Conservation (phyloP, 2,113 vertebrate genomes). For the Oryzias curvinotus region DNA sequence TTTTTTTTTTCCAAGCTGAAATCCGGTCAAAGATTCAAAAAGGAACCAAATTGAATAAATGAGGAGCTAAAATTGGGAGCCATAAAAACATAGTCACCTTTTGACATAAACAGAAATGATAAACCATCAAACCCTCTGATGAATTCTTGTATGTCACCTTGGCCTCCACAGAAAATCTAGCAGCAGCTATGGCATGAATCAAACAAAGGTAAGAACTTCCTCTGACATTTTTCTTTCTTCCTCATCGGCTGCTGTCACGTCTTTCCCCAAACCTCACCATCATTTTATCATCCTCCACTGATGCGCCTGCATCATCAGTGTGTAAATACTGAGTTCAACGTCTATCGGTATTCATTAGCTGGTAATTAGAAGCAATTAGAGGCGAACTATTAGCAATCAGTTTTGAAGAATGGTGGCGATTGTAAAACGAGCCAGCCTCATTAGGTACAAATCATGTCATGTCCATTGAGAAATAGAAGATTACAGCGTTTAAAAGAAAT, state of each 20-base stretch:
- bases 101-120: background rate
- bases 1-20: no score
- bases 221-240: background rate
- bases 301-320: background rate
- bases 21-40: no score
- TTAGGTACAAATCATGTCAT: conserved; percentile 8
- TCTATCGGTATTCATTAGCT: conserved; percentile 11
- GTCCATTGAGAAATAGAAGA: conserved; percentile 12
- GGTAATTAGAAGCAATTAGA: conserved; percentile 14
- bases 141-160: conserved; percentile 10
- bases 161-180: conserved; percentile 35
- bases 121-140: background rate
- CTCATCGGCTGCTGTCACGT: background rate
- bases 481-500: background rate
- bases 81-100: no score
- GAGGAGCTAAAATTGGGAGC: no score
- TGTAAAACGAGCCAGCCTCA: conserved; percentile 10
- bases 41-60: no score
- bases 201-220: conserved; percentile 35
- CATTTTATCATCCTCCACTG: background rate
- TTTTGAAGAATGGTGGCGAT: background rate
- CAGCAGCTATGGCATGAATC: conserved; percentile 51
- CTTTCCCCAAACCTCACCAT: background rate
- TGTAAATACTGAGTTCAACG: background rate
- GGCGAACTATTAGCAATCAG: conserved; percentile 20